phyloP scores from a whole-genome alignment of 2,888 invertebrate species.

The Melanargia galathea region DNA sequence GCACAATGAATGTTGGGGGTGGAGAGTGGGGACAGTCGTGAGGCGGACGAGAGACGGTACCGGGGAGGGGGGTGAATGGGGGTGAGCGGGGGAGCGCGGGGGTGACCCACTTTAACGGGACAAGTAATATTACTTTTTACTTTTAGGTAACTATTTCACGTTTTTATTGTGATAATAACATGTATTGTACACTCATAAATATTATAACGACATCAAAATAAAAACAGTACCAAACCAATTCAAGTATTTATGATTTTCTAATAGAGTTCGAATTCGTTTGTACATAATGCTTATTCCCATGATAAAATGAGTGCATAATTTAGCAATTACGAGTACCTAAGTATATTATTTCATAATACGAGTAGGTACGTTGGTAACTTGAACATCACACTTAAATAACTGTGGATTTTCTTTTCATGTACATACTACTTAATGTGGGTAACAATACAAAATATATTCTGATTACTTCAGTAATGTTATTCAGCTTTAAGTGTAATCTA shows the following conservation, averaged over 20 bases:
- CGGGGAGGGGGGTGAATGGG: conserved; percentile 48
- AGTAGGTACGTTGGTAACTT: background rate
- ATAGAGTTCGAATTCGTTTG: background rate
- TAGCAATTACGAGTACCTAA: too few relatives aligned
- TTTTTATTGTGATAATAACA: conserved; percentile 78
- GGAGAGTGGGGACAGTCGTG: conserved; percentile 69
- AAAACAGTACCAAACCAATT: background rate
- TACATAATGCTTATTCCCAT: too few relatives aligned
- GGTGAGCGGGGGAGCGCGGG: conserved; percentile 48
- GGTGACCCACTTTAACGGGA: conserved; percentile 83
- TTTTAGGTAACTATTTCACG: conserved; percentile 82
- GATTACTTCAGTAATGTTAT: background rate
- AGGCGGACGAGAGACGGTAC: conserved; percentile 66
- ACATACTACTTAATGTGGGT: background rate
- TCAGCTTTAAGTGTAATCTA: conserved; percentile 45
- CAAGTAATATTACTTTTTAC: conserved; percentile 83
- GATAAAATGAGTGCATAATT: too few relatives aligned
- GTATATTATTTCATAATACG: background rate
- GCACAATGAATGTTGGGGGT: conserved; percentile 81
- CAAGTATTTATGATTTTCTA: background rate
- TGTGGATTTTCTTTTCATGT: too few relatives aligned
- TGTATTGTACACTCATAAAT: conserved; percentile 48
- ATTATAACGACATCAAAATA: conserved; percentile 1
- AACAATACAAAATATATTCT: background rate
- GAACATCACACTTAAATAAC: too few relatives aligned